Conservation (phyloP, 2,113 vertebrate genomes). For the Athene cunicularia region DNA sequence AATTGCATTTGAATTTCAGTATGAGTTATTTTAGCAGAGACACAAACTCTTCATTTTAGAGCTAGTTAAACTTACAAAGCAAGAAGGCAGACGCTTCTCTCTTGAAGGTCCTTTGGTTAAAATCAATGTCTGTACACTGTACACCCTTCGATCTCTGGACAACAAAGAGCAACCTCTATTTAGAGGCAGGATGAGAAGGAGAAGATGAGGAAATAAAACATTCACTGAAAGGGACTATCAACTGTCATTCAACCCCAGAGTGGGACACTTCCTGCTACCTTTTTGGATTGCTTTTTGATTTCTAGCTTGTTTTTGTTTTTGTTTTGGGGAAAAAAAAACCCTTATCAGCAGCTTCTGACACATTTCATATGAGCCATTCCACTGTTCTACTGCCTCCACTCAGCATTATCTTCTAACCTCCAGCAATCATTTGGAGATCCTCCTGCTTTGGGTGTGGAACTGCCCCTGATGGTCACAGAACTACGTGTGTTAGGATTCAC, state of each 20-base stretch:
- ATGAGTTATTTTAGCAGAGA: slow-evolving; percentile 10
- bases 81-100: not conserved
- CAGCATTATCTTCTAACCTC: not conserved
- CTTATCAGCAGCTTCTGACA: not conserved
- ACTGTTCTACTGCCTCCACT: not conserved
- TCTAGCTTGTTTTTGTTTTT: not conserved
- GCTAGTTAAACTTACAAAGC: not conserved
- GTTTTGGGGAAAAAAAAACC: not conserved
- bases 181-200: not conserved
- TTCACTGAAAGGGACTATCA: not conserved
- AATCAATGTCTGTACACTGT: not conserved
- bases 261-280: not conserved
- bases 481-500: not conserved
- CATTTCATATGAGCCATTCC: not conserved
- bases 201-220: not conserved
- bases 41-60: not conserved
- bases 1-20: slow-evolving; percentile 19
- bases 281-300: not conserved
- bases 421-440: not conserved
- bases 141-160: not conserved
- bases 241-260: not conserved
- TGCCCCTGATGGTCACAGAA: not conserved
- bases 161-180: not conserved
- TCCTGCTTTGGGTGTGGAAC: not conserved
- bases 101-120: not conserved